A percentile compares a stretch with the other conserved stretches of the same genome.
Conservation (phyloP, 2,113 vertebrate species). For the Phalacrocorax pelagicus region DNA sequence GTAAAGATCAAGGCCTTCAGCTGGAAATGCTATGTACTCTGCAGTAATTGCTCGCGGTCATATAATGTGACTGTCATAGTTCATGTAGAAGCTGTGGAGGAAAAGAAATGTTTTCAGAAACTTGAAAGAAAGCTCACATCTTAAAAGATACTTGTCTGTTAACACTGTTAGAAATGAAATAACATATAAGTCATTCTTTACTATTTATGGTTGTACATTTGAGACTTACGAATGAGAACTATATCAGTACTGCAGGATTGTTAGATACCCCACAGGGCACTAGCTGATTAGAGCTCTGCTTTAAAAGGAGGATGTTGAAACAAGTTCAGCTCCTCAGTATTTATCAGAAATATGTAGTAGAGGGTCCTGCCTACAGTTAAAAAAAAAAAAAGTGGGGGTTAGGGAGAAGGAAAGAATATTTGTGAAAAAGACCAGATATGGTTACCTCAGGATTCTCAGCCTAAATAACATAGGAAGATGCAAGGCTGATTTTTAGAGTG, state of each 20-base stretch:
- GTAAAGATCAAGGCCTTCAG: conserved; percentile 12
- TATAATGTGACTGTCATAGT: neutral
- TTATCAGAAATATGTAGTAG: neutral
- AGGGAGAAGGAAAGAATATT: neutral
- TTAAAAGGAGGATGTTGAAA: neutral
- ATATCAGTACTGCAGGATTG: neutral
- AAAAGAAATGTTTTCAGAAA: neutral
- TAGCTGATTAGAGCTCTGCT: neutral
- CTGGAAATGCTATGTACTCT: neutral
- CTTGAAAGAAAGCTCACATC: neutral
- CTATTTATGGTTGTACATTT: neutral
- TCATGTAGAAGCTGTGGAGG: neutral
- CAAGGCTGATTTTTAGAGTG: neutral
- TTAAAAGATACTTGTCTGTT: neutral
- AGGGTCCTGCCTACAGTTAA: neutral
- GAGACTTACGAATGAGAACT: neutral
- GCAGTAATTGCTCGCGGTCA: neutral
- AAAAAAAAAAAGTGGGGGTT: no score
- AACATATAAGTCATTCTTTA: neutral
- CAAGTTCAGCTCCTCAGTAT: neutral
- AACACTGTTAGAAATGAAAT: conserved; percentile 14
- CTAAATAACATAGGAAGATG: neutral
- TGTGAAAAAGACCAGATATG: neutral
- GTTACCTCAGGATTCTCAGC: neutral
- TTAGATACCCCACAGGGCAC: neutral